Evolutionary conservation across 2,797 vertebrate species (phyloP), one percentile per base, ranked within the genome.

Genomic region (Platyrinchus mystaceus): DNA sequence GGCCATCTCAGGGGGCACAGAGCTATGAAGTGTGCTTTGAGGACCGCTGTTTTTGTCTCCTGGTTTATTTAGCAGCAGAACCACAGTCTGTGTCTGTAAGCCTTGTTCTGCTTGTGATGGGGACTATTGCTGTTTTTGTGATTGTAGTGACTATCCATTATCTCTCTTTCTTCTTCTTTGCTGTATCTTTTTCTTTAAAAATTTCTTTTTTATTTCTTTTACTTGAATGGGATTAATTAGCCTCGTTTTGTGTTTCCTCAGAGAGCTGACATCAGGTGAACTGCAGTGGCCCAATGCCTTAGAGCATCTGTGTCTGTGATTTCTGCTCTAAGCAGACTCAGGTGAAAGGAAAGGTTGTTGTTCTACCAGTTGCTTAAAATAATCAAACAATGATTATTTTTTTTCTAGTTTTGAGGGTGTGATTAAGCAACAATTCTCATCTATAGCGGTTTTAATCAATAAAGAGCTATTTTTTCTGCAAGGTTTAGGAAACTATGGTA

Each of bases 131-230:
- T 84, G 24, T 18, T 63, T 63, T 74, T 49, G 47, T 32, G 24
- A 11, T 14, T 68, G 23, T 9, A 6, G 18, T 86, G 36, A 62
- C 17, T 28, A 10, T n/a, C 6, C 0, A 0, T 37, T 32, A 3
- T 19, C 1, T 39, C 8, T 22, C 17, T 24, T 41, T 47, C 16
- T 58, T 50, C 5, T 68, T 64, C 41, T 88, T 53, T 50, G 28
- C 2, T 32, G 14, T 39, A 5, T 14, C 9, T 64, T 18, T 11
- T 26, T 70, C 23, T 46, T 43, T 17, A 7, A 30, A 30, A 20
- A 52, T 66, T 56, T 28, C 9, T 27, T 44, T 18, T 46, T 52
- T 8, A 2, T 56, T 64, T 15, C 6, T 60, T 5, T 56, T 36
- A 19, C 22, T 64, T 55, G 23, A 47, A 43, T 76, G 39, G 15